These are phyloP conservation scores for Lepus timidus DNA, from an alignment of 2,113 vertebrate genomes.

Conservation along the genomic window DNA sequence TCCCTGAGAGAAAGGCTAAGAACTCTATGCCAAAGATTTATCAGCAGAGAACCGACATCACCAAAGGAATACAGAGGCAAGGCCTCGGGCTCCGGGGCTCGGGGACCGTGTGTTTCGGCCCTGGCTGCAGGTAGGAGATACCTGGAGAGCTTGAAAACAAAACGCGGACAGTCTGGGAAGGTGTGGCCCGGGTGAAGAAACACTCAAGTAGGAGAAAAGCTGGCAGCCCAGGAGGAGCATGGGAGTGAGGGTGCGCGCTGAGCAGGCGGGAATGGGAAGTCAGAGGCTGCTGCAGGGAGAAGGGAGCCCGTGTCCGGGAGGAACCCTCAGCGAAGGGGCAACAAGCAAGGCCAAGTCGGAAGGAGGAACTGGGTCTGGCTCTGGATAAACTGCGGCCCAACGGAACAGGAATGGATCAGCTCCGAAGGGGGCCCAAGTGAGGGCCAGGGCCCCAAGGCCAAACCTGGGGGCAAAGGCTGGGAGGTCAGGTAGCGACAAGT, in stretches of 20 bases:
- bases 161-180: not conserved
- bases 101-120: slow-evolving; percentile 3
- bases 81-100: not conserved
- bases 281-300: not conserved
- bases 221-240: not conserved
- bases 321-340: not conserved
- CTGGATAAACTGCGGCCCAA: not conserved
- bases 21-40: slow-evolving; percentile 22
- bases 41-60: not conserved
- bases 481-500: slow-evolving; percentile 24
- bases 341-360: not conserved
- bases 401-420: slow-evolving; percentile 13
- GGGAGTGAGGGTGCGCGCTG: not conserved
- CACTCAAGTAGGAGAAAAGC: slow-evolving; percentile 7
- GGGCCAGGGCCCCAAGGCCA: slow-evolving; percentile 8
- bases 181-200: slow-evolving; percentile 7
- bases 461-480: not conserved
- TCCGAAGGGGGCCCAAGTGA: slow-evolving; percentile 43
- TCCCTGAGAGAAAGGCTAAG: slow-evolving; percentile 43
- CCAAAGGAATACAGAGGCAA: slow-evolving; percentile 4
- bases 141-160: slow-evolving; percentile 17
- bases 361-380: slow-evolving; percentile 31
- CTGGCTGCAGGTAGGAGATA: slow-evolving; percentile 1
- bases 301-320: not conserved
- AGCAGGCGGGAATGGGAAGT: not conserved